A percentile compares a stretch with the other conserved stretches of the same genome.
phyloP scores from a whole-genome alignment of 2,888 invertebrate genomes.

The Cataglyphis altisquamis region DNA sequence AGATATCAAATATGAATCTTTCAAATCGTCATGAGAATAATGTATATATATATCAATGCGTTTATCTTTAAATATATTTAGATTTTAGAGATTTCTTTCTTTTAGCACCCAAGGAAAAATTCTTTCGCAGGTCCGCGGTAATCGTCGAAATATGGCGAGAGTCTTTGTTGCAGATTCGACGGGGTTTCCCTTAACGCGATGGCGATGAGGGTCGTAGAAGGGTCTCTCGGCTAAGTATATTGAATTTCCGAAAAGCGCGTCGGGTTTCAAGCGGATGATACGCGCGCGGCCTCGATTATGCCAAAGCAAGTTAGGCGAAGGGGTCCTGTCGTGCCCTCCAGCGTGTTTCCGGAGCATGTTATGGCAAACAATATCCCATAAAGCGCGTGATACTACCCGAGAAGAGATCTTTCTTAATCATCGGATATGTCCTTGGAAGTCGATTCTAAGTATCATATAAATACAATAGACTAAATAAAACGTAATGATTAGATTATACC shows the following conservation, averaged over 20 bases:
- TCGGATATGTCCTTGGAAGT: neutral
- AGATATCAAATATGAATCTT: neutral
- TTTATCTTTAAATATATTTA: slow-evolving; percentile 35
- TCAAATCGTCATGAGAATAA: neutral
- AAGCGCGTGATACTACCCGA: neutral
- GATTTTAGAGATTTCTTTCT: neutral
- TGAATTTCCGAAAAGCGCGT: slow-evolving; percentile 83
- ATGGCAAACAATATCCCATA: slow-evolving; percentile 54
- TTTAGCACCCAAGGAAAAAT: neutral
- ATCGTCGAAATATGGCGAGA: slow-evolving; percentile 73
- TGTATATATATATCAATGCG: neutral
- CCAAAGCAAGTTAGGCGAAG: slow-evolving; percentile 78
- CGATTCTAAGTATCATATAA: neutral
- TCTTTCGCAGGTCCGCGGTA: slow-evolving; percentile 58
- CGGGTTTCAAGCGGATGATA: slow-evolving; percentile 82
- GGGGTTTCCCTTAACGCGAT: slow-evolving; percentile 55
- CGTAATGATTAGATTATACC: neutral
- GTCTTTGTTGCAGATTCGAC: slow-evolving; percentile 69
- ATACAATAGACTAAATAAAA: neutral
- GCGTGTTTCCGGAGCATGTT: slow-evolving; percentile 52
- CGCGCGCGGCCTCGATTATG: slow-evolving; percentile 74
- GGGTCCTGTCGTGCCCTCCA: slow-evolving; percentile 47
- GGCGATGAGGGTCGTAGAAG: slow-evolving; percentile 62
- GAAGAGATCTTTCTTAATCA: slow-evolving; percentile 14
- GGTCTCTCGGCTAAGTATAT: slow-evolving; percentile 76